Evolutionary conservation across 2,113 vertebrate genomes (phyloP).

Genomic region (Rhipidura dahli): DNA sequence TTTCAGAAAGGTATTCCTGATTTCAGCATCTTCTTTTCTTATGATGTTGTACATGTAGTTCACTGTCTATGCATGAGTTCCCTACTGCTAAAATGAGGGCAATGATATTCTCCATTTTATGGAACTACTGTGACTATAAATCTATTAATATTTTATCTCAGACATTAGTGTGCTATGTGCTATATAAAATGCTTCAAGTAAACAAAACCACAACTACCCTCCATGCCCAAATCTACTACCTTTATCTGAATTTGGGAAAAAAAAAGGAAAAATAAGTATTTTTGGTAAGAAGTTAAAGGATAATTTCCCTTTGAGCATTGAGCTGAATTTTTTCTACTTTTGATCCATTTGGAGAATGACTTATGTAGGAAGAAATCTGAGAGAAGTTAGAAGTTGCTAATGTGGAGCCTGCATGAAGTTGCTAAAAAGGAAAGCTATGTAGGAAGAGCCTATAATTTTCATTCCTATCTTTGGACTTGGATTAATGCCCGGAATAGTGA

Average conservation of each 20-base stretch:
- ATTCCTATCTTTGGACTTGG: conserved; percentile 77
- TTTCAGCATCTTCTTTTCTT: neutral
- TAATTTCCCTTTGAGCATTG: neutral
- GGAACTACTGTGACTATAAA: neutral
- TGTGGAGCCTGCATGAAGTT: conserved; percentile 60
- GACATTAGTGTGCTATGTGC: neutral
- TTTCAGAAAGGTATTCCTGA: neutral
- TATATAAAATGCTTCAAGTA: neutral
- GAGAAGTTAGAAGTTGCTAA: conserved; percentile 68
- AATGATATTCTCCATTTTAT: neutral
- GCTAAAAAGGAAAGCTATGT: conserved; percentile 76
- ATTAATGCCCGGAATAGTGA: conserved; percentile 76
- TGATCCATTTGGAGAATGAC: conserved; percentile 32
- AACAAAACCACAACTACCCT: neutral
- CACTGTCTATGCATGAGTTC: neutral
- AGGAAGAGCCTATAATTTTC: conserved; percentile 81
- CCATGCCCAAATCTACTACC: neutral
- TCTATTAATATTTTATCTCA: neutral
- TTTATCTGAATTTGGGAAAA: neutral
- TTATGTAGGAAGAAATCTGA: conserved; percentile 61
- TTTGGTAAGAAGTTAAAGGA: conserved; percentile 11
- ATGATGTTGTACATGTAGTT: neutral
- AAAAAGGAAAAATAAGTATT: neutral
- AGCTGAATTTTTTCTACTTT: conserved; percentile 51
- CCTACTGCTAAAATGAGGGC: neutral